These are phyloP conservation scores for Drosophila yooni DNA, from an alignment of 2,888 invertebrate species.

Conservation along the genomic window DNA sequence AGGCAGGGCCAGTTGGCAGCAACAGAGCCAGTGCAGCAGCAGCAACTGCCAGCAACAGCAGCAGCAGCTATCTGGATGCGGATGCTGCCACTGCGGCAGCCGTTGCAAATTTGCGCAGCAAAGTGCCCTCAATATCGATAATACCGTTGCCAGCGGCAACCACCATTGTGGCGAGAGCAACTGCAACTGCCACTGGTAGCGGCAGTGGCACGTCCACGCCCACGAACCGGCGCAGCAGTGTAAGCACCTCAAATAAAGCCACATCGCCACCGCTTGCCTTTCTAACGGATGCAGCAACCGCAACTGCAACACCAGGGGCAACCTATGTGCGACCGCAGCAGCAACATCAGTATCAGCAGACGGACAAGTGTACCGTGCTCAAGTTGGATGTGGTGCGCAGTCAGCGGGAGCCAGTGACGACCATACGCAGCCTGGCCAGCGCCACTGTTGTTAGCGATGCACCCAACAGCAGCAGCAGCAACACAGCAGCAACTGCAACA, in stretches of 20 bases:
- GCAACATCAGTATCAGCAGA: slow-evolving; percentile 84
- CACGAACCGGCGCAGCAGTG: slow-evolving; percentile 46
- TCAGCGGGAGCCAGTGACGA: slow-evolving; percentile 52
- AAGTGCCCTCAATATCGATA: slow-evolving; percentile 84
- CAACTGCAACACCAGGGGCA: slow-evolving; percentile 17
- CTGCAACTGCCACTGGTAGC: slow-evolving; percentile 11
- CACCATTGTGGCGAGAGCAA: slow-evolving; percentile 51
- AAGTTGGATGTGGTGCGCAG: slow-evolving; percentile 80
- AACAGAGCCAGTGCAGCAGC: slow-evolving; percentile 27
- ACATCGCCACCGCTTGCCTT: slow-evolving; percentile 81
- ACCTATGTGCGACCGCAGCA: slow-evolving; percentile 78
- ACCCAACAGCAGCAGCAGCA: slow-evolving; percentile 11
- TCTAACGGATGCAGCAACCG: slow-evolving; percentile 47
- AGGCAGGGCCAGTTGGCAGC: slow-evolving; percentile 72
- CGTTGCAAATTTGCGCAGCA: slow-evolving; percentile 80
- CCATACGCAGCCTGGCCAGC: slow-evolving; percentile 47
- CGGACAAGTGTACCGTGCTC: slow-evolving; percentile 83
- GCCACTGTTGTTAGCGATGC: slow-evolving; percentile 20
- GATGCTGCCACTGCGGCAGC: slow-evolving; percentile 66
- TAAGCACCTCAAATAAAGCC: slow-evolving; percentile 79
- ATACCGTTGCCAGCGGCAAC: slow-evolving; percentile 80
- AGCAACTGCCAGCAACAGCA: slow-evolving; percentile 31
- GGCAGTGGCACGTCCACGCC: slow-evolving; percentile 1
- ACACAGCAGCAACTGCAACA: slow-evolving; percentile 2
- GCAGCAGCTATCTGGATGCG: slow-evolving; percentile 52